Evolutionary conservation across 2,888 invertebrate genomes (phyloP).

Genomic region (Malthinus flaveolus): DNA sequence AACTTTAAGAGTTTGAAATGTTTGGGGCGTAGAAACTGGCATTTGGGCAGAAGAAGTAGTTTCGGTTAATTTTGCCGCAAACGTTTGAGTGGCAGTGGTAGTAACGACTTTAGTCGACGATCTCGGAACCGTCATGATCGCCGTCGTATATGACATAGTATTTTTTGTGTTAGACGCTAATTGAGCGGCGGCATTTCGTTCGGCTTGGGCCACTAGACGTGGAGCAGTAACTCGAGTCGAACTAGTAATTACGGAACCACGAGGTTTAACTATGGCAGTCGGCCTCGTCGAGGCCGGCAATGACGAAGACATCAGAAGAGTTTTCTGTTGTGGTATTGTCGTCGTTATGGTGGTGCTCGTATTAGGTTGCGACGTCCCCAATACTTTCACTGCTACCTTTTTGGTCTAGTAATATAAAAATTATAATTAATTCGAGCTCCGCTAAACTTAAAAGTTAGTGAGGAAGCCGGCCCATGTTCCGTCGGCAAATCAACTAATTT

Average conservation of each 20-base stretch:
- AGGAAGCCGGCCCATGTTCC: too few relatives aligned
- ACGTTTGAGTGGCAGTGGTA: constrained; percentile 64
- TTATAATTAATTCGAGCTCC: neutral
- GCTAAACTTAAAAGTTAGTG: too few relatives aligned
- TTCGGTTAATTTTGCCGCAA: constrained; percentile 74
- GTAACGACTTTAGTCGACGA: constrained; percentile 42
- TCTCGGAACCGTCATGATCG: constrained; percentile 57
- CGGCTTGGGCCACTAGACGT: constrained; percentile 61
- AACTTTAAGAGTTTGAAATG: constrained; percentile 26
- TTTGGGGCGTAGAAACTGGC: constrained; percentile 33
- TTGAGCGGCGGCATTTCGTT: constrained; percentile 55
- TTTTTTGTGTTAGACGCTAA: constrained; percentile 59
- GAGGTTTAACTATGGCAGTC: constrained; percentile 44
- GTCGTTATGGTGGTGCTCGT: constrained; percentile 27
- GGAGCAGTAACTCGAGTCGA: constrained; percentile 51
- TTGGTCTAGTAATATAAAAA: constrained; percentile 45
- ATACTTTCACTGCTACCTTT: constrained; percentile 49
- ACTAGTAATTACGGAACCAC: constrained; percentile 39
- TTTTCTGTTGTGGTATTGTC: constrained; percentile 37
- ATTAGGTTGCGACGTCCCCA: constrained; percentile 29
- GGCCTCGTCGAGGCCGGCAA: constrained; percentile 37
- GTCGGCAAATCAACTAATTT: too few relatives aligned
- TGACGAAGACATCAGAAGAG: constrained; percentile 38
- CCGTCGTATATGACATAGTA: constrained; percentile 62
- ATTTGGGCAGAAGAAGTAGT: constrained; percentile 47